Conservation (phyloP, 2,113 vertebrate genomes). For the Crotalus helleri region DNA sequence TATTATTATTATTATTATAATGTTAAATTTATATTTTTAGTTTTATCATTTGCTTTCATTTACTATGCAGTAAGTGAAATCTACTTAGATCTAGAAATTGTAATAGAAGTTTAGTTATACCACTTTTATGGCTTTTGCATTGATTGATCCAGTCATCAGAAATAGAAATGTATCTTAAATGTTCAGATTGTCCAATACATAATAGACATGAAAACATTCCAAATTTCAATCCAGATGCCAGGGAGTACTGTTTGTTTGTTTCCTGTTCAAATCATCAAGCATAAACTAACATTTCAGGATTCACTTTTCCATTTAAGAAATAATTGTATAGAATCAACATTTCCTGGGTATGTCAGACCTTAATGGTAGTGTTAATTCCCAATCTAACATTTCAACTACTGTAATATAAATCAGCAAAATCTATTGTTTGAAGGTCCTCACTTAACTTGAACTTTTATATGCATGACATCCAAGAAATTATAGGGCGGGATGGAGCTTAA, state of each 20-base stretch:
- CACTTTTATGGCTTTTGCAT: not conserved
- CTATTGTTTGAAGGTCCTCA: not conserved
- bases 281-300: not conserved
- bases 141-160: not conserved
- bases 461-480: not conserved
- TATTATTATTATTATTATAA: too few species aligned
- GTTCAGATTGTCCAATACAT: not conserved
- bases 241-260: not conserved
- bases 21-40: not conserved
- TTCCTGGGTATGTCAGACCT: not conserved
- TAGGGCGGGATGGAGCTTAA: not conserved
- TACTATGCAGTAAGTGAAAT: not conserved
- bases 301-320: not conserved
- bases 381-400: not conserved
- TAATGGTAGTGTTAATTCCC: not conserved
- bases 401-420: not conserved
- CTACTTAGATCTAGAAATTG: not conserved
- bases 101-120: not conserved
- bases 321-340: not conserved
- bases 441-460: not conserved
- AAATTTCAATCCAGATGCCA: not conserved
- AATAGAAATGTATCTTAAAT: not conserved
- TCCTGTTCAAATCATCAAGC: not conserved
- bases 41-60: not conserved
- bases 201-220: not conserved